Evolutionary conservation across 2,797 vertebrate species (phyloP).

Genomic region (Apogon talboti): DNA sequence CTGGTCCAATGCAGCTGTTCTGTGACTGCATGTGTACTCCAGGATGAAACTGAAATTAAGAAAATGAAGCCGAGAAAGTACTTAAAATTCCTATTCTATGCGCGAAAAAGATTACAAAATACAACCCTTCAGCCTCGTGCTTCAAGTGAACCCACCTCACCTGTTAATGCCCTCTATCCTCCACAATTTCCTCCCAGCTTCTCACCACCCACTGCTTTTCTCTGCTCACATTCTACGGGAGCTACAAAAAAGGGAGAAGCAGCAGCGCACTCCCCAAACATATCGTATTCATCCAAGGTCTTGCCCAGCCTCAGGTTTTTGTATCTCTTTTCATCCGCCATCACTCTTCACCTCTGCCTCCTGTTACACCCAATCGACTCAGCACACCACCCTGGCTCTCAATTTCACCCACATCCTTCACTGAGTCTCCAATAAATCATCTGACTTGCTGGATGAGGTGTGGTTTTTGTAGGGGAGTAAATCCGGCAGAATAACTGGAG

Average conservation of each 20-base stretch:
- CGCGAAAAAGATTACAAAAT: no score
- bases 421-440: conserved; percentile 27
- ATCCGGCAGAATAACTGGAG: neutral
- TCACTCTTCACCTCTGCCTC: conserved; percentile 12
- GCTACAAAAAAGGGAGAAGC: conserved; percentile 20
- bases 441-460: conserved; percentile 9
- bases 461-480: neutral
- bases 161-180: conserved; percentile 3
- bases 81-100: no score
- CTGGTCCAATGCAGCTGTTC: neutral
- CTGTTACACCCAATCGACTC: conserved; percentile 4
- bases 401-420: conserved; percentile 33
- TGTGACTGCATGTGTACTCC: neutral
- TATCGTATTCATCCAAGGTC: conserved; percentile 27
- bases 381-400: conserved; percentile 3
- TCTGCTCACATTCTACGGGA: neutral
- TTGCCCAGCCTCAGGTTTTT: conserved; percentile 29
- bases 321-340: conserved; percentile 40
- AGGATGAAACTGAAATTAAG: no score
- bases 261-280: conserved; percentile 16
- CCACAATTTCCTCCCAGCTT: neutral
- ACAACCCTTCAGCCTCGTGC: no score
- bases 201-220: neutral
- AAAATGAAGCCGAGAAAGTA: neutral
- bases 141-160: no score